A percentile compares a stretch with the other conserved stretches of the same genome.
phyloP scores from a whole-genome alignment of 2,797 vertebrate species.

The Heteromormyrus szaboi region DNA sequence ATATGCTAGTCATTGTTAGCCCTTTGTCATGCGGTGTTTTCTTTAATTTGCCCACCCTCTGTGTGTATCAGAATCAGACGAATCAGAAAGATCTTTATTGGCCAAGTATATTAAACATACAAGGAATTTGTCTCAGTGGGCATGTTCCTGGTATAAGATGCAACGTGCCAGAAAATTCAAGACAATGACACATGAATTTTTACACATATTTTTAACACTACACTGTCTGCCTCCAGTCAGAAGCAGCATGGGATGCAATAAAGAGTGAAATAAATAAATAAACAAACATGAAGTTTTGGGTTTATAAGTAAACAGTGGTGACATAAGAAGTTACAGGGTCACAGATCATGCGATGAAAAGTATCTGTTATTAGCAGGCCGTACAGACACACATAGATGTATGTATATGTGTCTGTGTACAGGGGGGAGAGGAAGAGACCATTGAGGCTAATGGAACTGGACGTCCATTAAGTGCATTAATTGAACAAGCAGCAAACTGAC shows the following conservation, averaged over 20 bases:
- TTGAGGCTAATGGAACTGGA: constrained; percentile 14
- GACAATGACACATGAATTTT: background rate
- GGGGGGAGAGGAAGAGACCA: background rate
- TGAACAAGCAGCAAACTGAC: constrained; percentile 22
- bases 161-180: background rate
- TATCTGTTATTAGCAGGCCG: background rate
- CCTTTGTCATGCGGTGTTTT: background rate
- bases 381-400: background rate
- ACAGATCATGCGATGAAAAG: background rate
- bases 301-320: background rate
- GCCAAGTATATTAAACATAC: background rate
- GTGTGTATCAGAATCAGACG: background rate
- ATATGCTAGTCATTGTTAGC: background rate
- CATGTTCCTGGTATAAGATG: background rate
- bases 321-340: background rate
- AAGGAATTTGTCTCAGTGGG: background rate
- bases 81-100: background rate
- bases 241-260: background rate
- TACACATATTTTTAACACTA: background rate
- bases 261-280: background rate
- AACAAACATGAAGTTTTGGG: background rate
- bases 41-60: background rate
- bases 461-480: constrained; percentile 13
- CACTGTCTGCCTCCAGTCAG: background rate
- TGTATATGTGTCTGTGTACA: background rate